phyloP scores from a whole-genome alignment of 2,797 vertebrate species.

The Tadarida brasiliensis region DNA sequence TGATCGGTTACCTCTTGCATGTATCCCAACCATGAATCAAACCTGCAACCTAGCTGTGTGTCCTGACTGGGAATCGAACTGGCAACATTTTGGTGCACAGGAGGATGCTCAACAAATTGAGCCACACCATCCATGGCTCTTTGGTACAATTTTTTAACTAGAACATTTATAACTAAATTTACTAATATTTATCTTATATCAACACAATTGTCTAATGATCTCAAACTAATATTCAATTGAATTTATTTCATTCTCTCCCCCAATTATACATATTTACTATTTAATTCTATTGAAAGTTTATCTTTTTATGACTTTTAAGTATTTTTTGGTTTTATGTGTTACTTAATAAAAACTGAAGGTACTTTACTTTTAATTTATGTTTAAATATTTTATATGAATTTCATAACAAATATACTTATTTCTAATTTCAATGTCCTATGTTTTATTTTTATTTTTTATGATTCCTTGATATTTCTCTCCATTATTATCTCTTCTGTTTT shows the following conservation, averaged over 20 bases:
- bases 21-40: no score
- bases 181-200: not conserved
- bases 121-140: no score
- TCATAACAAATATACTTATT: not conserved
- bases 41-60: no score
- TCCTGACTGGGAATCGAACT: no score
- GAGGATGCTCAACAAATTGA: no score
- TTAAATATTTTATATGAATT: not conserved
- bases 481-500: not conserved
- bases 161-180: not conserved
- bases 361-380: not conserved
- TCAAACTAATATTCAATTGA: not conserved
- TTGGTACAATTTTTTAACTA: not conserved
- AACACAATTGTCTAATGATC: not conserved
- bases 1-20: no score
- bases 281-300: not conserved
- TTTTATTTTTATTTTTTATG: not conserved
- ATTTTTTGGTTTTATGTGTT: not conserved
- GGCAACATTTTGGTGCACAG: no score
- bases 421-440: not conserved
- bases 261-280: not conserved
- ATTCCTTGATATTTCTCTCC: not conserved
- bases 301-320: not conserved
- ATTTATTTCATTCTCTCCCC: not conserved
- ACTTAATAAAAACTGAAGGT: not conserved